Evolutionary conservation across 2,888 invertebrate genomes (phyloP), one percentile per base, ranked within the genome.

Genomic region (Aporophyla lueneburgensis): DNA sequence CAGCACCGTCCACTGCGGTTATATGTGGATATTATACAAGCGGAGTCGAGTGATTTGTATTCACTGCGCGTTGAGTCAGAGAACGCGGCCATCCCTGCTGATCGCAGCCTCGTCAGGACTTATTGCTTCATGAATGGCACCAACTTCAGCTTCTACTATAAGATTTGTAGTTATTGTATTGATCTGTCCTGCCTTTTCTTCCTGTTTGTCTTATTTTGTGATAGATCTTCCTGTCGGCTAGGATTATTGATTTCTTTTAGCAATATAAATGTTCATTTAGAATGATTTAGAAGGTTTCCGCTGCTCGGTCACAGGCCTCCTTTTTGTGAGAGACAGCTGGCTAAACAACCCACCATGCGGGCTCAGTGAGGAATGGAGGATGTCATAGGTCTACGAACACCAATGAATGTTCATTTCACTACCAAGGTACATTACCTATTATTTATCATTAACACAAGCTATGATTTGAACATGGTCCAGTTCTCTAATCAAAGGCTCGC

Each of bases 41-140:
- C 59, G n/a, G 27, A 66, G 63, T 51, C 51, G 59, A 19, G 21
- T 46, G 58, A 80, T 87, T 76, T 74, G 84, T 87, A 84, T 87
- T 87, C 84, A 84, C 71, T 73, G 43, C 66, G 78, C 65, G 61
- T 21, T 33, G 68, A 21, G 59, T 62, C 59, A 78, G 68, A 75
- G 71, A 69, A 62, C 59, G 70, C 33, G 74, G 70, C 74, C 67
- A 71, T 81, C 59, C 27, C 12, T 59, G 66, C 62, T 76, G 73
- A 78, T 77, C 68, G 75, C 71, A 14, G 74, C 77, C 73, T 71
- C 81, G 80, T 72, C 78, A 74, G 21, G 33, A 78, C n/a, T 66
- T 69, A 80, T 71, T 71, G 53, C 65, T 68, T 65, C 56, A 65
- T 21, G 14, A 51, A 49, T 53, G 53, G 56, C 62, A 2, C 49